Evolutionary conservation across 2,113 vertebrate genomes (phyloP).

Genomic region (Thalassarche chlororhynchos): DNA sequence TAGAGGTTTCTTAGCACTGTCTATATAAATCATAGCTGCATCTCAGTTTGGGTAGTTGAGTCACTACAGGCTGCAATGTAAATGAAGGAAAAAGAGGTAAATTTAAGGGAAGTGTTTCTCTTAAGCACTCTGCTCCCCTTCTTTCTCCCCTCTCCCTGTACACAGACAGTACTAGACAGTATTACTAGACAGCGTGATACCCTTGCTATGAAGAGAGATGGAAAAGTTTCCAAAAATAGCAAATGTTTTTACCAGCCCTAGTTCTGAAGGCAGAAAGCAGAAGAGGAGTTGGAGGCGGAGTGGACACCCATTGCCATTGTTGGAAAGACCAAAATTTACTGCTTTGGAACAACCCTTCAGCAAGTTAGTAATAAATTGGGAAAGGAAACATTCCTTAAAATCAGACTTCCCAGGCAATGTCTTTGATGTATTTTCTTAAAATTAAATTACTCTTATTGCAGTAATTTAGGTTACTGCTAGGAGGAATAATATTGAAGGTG

Average conservation of each 20-base stretch:
- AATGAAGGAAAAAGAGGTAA: not conserved
- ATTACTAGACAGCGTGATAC: not conserved
- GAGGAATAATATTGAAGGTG: not conserved
- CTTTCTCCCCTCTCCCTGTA: not conserved
- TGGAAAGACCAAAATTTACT: not conserved
- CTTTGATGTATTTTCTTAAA: not conserved
- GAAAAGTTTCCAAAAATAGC: not conserved
- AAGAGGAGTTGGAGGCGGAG: not conserved
- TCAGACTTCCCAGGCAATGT: not conserved
- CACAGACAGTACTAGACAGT: not conserved
- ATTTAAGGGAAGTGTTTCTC: not conserved
- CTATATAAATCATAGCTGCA: slow-evolving; percentile 2
- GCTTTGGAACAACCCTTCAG: not conserved
- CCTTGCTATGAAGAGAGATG: not conserved
- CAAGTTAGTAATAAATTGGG: not conserved
- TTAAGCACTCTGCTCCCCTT: not conserved
- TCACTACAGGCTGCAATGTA: not conserved
- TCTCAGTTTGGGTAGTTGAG: not conserved
- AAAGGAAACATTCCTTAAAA: not conserved
- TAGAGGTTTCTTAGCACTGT: slow-evolving; percentile 17
- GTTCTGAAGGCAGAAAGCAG: not conserved
- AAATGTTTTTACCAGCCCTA: not conserved
- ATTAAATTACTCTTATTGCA: not conserved
- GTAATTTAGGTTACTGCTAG: not conserved
- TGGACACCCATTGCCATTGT: not conserved